Percentiles rank a stretch among this genome's conserved stretches.
phyloP scores from a whole-genome alignment of 2,797 vertebrate genomes.

The Malurus splendens region DNA sequence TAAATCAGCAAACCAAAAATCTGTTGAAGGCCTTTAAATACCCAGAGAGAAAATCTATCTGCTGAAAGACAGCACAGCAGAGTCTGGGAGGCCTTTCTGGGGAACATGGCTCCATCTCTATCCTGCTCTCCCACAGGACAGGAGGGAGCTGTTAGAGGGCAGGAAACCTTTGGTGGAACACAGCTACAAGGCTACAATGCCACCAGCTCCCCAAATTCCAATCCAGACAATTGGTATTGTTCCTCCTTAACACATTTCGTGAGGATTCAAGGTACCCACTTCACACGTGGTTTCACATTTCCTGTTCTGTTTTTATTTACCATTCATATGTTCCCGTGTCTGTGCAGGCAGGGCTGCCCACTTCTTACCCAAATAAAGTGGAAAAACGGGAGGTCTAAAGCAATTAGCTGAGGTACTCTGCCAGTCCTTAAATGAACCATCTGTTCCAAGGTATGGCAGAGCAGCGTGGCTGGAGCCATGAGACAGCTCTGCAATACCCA shows the following conservation, averaged over 20 bases:
- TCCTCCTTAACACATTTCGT: background rate
- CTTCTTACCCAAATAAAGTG: slow-evolving; percentile 21
- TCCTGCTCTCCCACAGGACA: background rate
- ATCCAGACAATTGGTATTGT: background rate
- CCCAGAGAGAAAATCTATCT: background rate
- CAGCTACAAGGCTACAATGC: background rate
- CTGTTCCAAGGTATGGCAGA: slow-evolving; percentile 45
- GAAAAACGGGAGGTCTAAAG: slow-evolving; percentile 31
- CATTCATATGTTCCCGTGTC: background rate
- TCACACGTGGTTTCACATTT: background rate
- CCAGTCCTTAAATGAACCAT: slow-evolving; percentile 45
- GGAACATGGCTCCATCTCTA: background rate
- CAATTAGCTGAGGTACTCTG: slow-evolving; percentile 33
- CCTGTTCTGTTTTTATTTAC: slow-evolving; percentile 5
- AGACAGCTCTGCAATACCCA: background rate
- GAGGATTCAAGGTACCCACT: background rate
- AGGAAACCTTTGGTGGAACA: background rate
- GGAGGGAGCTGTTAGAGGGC: background rate
- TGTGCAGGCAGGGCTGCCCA: slow-evolving; percentile 14
- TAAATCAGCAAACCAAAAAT: background rate
- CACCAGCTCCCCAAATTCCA: background rate
- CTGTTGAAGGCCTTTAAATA: background rate
- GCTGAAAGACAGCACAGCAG: background rate
- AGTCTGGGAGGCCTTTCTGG: background rate
- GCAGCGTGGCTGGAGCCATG: background rate